Conservation (phyloP, 2,113 vertebrate species). For the Pluvialis apricaria region DNA sequence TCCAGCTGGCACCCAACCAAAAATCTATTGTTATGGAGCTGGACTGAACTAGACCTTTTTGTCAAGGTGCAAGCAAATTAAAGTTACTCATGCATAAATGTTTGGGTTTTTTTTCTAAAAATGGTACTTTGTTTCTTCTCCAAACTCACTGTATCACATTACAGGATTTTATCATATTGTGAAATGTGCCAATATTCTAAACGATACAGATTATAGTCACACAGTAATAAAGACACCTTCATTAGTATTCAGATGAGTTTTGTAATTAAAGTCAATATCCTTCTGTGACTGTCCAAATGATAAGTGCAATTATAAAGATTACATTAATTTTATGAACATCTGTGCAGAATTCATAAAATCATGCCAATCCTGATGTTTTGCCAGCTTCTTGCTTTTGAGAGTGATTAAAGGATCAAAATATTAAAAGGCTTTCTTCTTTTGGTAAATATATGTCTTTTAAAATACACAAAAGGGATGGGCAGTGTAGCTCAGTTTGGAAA, state of each 20-base stretch:
- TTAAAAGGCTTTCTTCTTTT: not conserved
- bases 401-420: not conserved
- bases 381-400: not conserved
- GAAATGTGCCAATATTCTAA: not conserved
- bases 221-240: not conserved
- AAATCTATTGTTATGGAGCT: not conserved
- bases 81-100: not conserved
- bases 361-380: not conserved
- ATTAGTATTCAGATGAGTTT: slow-evolving; percentile 15
- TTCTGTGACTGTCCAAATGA: slow-evolving; percentile 21
- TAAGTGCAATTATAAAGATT: slow-evolving; percentile 13
- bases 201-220: not conserved
- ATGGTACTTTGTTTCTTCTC: not conserved
- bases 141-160: not conserved
- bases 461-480: not conserved
- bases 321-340: slow-evolving; percentile 38
- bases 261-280: slow-evolving; percentile 7
- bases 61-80: not conserved
- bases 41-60: not conserved
- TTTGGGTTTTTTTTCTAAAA: not conserved
- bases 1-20: not conserved
- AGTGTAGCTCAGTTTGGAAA: not conserved
- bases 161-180: not conserved
- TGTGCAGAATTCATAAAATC: slow-evolving; percentile 3
- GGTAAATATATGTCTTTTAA: not conserved